Evolutionary conservation across 2,797 vertebrate genomes (phyloP).

Genomic region (Clarias pachynema): DNA sequence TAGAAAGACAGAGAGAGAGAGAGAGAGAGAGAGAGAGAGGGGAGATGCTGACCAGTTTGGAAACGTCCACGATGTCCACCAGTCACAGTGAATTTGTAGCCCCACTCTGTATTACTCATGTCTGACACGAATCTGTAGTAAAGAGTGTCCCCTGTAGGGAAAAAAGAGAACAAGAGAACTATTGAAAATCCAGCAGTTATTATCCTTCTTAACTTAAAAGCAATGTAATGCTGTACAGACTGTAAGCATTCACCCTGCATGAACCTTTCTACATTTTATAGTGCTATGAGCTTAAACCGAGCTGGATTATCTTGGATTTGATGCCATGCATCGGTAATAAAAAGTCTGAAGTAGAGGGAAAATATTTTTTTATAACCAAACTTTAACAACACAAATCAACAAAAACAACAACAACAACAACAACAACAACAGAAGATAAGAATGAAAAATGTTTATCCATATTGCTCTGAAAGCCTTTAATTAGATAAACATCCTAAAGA

Average conservation of each 20-base stretch:
- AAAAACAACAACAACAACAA: too few relatives aligned
- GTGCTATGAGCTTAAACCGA: background rate
- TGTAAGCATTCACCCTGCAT: background rate
- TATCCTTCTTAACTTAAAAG: background rate
- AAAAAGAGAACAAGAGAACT: conserved; percentile 10
- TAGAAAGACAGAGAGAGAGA: background rate
- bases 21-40: background rate
- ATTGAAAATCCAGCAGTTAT: background rate
- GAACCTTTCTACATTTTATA: background rate
- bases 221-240: background rate
- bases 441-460: too few relatives aligned
- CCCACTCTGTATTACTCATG: conserved; percentile 99
- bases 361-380: background rate
- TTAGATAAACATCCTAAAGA: background rate
- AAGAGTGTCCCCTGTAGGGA: conserved; percentile 84
- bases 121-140: conserved; percentile 94
- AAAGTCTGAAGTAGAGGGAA: background rate
- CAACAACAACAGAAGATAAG: too few relatives aligned
- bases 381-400: too few relatives aligned
- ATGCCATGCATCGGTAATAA: background rate
- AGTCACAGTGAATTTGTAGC: conserved; percentile 94
- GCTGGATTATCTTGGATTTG: background rate
- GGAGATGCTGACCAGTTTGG: conserved; percentile 84
- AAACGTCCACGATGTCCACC: conserved; percentile 95
- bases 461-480: too few relatives aligned